Base-by-base conservation (phyloP, 64 coral and sea anemone species). In the Stichodactyla mertensii region DNA sequence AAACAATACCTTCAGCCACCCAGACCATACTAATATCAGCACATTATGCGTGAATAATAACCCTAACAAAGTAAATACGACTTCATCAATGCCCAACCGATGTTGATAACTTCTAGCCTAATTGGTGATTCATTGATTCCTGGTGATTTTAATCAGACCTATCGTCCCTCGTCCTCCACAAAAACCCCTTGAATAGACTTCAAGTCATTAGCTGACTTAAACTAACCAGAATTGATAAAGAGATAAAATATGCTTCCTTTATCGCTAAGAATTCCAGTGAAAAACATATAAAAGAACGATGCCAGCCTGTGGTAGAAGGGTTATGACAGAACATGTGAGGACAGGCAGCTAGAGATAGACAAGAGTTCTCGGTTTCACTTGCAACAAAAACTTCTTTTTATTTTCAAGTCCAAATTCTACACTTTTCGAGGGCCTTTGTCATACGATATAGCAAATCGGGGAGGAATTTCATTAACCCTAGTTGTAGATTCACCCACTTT, bases 21-120 rank as follows among this genome's bases (percentile, higher is more conserved):
- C 60, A 26, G 54, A 84, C 55, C 83, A 85, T 85, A 52, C 78
- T 85, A 85, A 85, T 61, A 85, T 85, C 83, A 26, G 61, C 57
- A 85, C 27, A 52, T 64, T 85, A 85, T 61, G 36, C 60, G 60
- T 51, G 60, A 85, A 85, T 64, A 60, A 64, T 61, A 58, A 85
- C 83, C n/a, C 83, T 0, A 85, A 85, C 83, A 85, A 64, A 58
- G 83, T 85, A 52, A 85, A 85, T 61, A 85, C 4, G 60, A 62
- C 83, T 64, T 64, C 60, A 58, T 85, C 24, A 85, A 85, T 55
- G 52, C 51, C 22, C 20, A 57, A 27, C 18, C 52, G 54, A n/a
- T 54, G 22, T n/a, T 16, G 12, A 58, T 23, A 51, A 61, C 83
- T 61, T 59, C 31, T 59, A 52, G 2, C 28, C 22, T 85, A 53